These are phyloP conservation scores for Craseonycteris thonglongyai DNA, from an alignment of 2,113 vertebrate species.

Conservation along the genomic window DNA sequence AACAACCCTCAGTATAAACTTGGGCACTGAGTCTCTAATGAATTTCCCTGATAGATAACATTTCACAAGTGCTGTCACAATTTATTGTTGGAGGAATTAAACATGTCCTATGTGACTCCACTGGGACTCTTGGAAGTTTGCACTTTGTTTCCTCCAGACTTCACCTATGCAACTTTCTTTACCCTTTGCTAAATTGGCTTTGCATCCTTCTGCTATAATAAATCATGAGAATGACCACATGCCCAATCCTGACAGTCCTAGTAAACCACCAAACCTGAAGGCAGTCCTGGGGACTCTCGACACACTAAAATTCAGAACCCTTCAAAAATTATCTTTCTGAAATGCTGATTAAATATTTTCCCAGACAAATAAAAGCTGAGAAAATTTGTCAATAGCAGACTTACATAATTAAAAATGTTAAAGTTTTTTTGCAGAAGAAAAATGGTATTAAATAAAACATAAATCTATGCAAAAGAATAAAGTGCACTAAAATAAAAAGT, in stretches of 20 bases:
- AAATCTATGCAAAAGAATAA: background rate
- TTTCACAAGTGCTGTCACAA: background rate
- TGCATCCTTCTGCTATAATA: background rate
- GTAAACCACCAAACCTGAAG: background rate
- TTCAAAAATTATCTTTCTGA: background rate
- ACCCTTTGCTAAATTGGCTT: background rate
- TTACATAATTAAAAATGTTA: background rate
- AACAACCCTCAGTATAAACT: background rate
- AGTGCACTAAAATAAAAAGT: background rate
- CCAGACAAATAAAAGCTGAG: background rate
- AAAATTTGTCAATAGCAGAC: background rate
- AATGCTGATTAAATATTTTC: background rate
- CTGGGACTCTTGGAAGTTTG: background rate
- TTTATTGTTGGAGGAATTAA: background rate
- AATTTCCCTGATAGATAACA: background rate
- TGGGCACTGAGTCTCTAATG: background rate
- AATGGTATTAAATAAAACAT: background rate
- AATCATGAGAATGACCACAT: background rate
- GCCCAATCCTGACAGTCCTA: background rate
- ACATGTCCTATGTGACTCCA: background rate
- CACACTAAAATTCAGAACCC: background rate
- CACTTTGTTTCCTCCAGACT: background rate
- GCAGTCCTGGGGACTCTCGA: background rate
- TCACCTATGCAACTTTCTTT: background rate
- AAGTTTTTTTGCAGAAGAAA: background rate